Conservation (phyloP, 2,888 invertebrate genomes). For the Eupithecia tripunctaria region DNA sequence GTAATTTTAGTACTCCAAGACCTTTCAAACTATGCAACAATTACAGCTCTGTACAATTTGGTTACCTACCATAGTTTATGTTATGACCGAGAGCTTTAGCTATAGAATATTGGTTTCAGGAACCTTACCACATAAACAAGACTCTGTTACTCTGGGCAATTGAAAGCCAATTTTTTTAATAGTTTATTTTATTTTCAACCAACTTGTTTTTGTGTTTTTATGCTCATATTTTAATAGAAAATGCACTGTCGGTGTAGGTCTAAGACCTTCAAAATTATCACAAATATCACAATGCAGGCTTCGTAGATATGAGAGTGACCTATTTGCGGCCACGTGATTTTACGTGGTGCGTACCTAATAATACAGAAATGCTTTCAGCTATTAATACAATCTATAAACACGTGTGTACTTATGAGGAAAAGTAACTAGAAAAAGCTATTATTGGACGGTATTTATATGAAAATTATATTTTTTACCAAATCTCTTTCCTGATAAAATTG, state of each 20-base stretch:
- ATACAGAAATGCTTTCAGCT: slow-evolving; percentile 28
- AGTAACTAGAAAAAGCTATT: background rate
- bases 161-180: background rate
- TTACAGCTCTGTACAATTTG: background rate
- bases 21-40: background rate
- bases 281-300: slow-evolving; percentile 32
- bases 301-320: slow-evolving; percentile 19
- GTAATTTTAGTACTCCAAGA: background rate
- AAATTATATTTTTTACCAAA: background rate
- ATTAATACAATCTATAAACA: slow-evolving; percentile 4
- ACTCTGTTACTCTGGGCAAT: background rate
- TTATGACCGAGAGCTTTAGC: background rate
- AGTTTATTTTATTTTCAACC: slow-evolving; percentile 17
- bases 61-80: background rate
- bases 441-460: slow-evolving; percentile 3
- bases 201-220: slow-evolving; percentile 11
- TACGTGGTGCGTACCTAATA: slow-evolving; percentile 21
- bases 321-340: slow-evolving; percentile 14
- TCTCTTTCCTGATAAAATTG: background rate
- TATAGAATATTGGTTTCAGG: background rate
- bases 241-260: slow-evolving; percentile 25
- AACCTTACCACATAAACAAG: background rate
- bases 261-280: slow-evolving; percentile 25
- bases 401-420: background rate
- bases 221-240: slow-evolving; percentile 12